phyloP scores from a whole-genome alignment of 2,888 invertebrate genomes.

The Priapulus caudatus region DNA sequence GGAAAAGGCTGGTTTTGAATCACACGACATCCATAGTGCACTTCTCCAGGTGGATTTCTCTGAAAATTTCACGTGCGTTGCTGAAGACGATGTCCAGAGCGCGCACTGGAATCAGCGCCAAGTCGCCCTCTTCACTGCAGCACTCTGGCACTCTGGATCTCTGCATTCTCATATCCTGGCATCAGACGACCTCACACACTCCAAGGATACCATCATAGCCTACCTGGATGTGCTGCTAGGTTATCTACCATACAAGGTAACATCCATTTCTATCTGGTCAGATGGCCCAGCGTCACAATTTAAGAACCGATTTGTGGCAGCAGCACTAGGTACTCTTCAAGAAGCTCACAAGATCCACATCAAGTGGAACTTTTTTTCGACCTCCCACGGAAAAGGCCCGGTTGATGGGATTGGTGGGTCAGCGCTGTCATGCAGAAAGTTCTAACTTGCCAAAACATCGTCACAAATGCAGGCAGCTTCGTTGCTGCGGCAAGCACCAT shows the following conservation, averaged over 20 bases:
- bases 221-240: slow-evolving; percentile 9
- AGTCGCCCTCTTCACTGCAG: slow-evolving; percentile 11
- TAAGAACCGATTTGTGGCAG: slow-evolving; percentile 6
- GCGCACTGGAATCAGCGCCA: slow-evolving; percentile 10
- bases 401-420: slow-evolving; percentile 1
- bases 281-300: slow-evolving; percentile 13
- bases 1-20: slow-evolving; percentile 8
- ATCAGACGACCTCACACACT: slow-evolving; percentile 10
- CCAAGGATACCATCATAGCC: slow-evolving; percentile 9
- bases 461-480: neutral
- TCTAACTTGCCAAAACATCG: neutral
- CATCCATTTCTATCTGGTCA: slow-evolving; percentile 6
- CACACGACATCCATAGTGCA: no score
- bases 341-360: slow-evolving; percentile 1
- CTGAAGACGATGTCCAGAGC: slow-evolving; percentile 9
- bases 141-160: slow-evolving; percentile 5
- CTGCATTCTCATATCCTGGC: slow-evolving; percentile 6
- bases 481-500: neutral
- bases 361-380: neutral
- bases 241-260: neutral
- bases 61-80: no score
- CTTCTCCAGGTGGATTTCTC: no score
- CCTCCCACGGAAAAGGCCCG: neutral
- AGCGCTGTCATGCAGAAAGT: neutral
- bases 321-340: neutral